phyloP scores from a whole-genome alignment of 1,140 invertebrate species.

The Cherax destructor region DNA sequence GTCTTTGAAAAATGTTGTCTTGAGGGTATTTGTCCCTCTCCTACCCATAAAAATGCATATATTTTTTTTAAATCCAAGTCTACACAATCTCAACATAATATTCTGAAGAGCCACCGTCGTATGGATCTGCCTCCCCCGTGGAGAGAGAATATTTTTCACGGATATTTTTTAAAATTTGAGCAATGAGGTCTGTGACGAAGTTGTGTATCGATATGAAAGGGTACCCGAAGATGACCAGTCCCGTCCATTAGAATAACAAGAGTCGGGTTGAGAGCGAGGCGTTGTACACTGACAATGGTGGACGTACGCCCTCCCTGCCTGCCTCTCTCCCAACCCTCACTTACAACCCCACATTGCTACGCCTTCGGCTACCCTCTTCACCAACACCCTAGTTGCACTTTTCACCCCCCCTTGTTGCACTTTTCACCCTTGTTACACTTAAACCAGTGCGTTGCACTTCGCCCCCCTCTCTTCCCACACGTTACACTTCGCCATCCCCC shows the following conservation, averaged over 20 bases:
- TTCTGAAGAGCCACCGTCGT: conserved; percentile 27
- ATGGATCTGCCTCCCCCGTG: conserved; percentile 23
- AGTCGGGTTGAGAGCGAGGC: conserved; percentile 51
- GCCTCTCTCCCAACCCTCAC: background rate
- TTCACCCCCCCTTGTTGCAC: too few species aligned
- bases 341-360: too few species aligned
- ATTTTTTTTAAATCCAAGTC: background rate
- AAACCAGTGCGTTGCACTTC: too few species aligned
- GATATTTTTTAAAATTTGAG: conserved; percentile 46
- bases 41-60: background rate
- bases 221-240: conserved; percentile 53
- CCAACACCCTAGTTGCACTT: too few species aligned
- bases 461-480: too few species aligned
- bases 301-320: background rate
- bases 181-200: conserved; percentile 50
- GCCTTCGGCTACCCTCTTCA: too few species aligned
- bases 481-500: too few species aligned
- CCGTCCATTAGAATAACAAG: conserved; percentile 69
- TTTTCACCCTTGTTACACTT: too few species aligned
- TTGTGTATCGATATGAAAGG: conserved; percentile 63
- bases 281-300: conserved; percentile 58
- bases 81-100: conserved; percentile 21
- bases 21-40: conserved; percentile 31
- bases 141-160: conserved; percentile 38
- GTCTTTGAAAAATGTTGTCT: conserved; percentile 23